Percentiles rank a stretch among this genome's conserved stretches.
Evolutionary conservation across 2,797 vertebrate species (phyloP).

Genomic region (Anabas testudineus): DNA sequence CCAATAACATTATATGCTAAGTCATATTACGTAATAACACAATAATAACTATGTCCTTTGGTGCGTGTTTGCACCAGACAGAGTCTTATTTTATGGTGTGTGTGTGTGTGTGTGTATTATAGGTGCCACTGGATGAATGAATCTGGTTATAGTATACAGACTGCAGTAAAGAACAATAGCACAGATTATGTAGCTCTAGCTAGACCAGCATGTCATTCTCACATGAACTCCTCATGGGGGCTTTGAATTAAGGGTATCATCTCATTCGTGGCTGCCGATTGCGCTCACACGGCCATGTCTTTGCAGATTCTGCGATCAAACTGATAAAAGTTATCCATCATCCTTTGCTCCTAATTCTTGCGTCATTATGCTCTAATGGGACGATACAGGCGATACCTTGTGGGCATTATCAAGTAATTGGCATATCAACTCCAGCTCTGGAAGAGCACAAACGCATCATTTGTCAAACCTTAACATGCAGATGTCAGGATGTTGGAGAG

Average conservation of each 20-base stretch:
- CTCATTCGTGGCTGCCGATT: conserved; percentile 23
- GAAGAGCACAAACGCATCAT: conserved; percentile 64
- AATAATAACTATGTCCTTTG: neutral
- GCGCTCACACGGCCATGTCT: conserved; percentile 1
- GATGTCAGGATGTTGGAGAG: conserved; percentile 62
- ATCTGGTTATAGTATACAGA: conserved; percentile 1
- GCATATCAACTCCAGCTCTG: conserved; percentile 54
- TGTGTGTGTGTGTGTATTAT: neutral
- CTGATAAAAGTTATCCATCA: conserved; percentile 59
- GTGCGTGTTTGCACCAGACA: neutral
- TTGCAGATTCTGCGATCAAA: conserved; percentile 30
- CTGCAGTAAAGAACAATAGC: conserved; percentile 1
- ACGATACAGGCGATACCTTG: conserved; percentile 58
- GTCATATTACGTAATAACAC: conserved; percentile 8
- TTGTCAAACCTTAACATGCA: conserved; percentile 75
- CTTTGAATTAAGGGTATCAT: conserved; percentile 1
- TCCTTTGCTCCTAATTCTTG: conserved; percentile 59
- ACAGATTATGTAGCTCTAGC: conserved; percentile 5
- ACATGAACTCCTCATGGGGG: conserved; percentile 20
- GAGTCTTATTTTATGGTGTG: neutral
- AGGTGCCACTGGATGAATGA: neutral
- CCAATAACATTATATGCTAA: neutral
- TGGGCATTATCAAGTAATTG: conserved; percentile 74
- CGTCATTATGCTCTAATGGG: conserved; percentile 75
- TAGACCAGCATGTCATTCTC: conserved; percentile 24